Evolutionary conservation across 2,113 vertebrate species (phyloP), one percentile per base, ranked within the genome.

Genomic region (Sebastes fasciatus): DNA sequence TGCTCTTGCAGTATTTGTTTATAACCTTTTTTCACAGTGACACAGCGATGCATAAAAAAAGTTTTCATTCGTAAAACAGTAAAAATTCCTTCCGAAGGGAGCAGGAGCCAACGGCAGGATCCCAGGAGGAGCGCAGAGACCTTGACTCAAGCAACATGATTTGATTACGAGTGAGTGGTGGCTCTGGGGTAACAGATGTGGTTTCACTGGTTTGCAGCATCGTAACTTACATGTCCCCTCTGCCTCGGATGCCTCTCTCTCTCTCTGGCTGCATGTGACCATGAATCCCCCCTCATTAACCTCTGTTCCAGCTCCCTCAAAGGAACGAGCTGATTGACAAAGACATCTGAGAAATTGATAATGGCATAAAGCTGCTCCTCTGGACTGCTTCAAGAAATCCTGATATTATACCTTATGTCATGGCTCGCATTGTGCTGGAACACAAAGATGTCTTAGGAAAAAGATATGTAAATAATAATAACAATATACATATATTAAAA

Each of bases 241-340:
- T 19, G 77, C 40, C 71, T 40, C n/a, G 10, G 8, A 76, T 74
- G 75, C 34, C 21, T 13, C 43, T 21, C n/a, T 82, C 57, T 16
- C 69, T 46, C 52, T 80, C 54, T 85, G 69, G 13, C 13, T 26
- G 42, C 73, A 65, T 49, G 67, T 52, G 80, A 83, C 61, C 83
- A 64, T 72, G 67, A 91, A 87, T 83, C n/a, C 57, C 46, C 23
- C 16, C 48, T 78, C 54, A 77, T 85, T 88, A 79, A 65, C 78
- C 76, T 72, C 54, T 21, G 49, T 60, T 86, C 89, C 76, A 69
- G 64, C 58, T 68, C 74, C 69, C 62, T 83, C 86, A 86, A 81
- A 78, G 82, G 74, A n/a, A 51, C 17, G 13, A 84, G 57, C 68
- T 84, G 77, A 92, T 83, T 87, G 89, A 69, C 55, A 71, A 16